phyloP scores from a whole-genome alignment of 2,888 invertebrate species.

The Amblyteles armatorius region DNA sequence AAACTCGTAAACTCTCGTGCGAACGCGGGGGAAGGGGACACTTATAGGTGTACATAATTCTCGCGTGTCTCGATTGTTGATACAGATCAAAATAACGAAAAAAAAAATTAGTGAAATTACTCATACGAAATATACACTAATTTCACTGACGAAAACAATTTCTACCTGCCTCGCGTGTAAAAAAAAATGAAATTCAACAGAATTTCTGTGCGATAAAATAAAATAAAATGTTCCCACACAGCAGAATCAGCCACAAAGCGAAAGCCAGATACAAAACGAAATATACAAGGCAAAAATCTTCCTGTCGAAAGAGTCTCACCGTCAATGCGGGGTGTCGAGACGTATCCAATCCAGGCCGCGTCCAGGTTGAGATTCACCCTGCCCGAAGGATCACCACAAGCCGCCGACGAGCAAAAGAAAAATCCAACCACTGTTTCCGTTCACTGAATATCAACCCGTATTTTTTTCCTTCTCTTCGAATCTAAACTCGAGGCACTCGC shows the following conservation, averaged over 20 bases:
- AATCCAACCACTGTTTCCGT: conserved; percentile 13
- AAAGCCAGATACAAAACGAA: no score
- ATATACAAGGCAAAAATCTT: not conserved
- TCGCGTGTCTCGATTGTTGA: conserved; percentile 45
- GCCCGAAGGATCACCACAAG: conserved; percentile 41
- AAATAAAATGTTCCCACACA: not conserved
- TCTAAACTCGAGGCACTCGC: conserved; percentile 3
- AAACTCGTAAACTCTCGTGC: conserved; percentile 18
- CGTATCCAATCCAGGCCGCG: conserved; percentile 74
- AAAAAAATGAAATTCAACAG: not conserved
- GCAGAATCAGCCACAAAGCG: not conserved
- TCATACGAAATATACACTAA: not conserved
- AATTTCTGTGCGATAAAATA: not conserved
- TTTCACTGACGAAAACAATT: not conserved
- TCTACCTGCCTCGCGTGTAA: not conserved
- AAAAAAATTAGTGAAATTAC: not conserved
- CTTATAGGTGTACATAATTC: conserved; percentile 36
- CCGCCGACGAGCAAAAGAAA: conserved; percentile 12
- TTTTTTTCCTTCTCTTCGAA: not conserved
- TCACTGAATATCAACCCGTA: conserved; percentile 67
- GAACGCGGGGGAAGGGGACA: conserved; percentile 24
- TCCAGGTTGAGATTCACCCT: conserved; percentile 58
- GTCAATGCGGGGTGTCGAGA: conserved; percentile 80
- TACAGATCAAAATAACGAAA: not conserved
- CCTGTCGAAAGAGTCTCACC: conserved; percentile 72